Evolutionary conservation across 2,888 invertebrate genomes (phyloP), one percentile per base, ranked within the genome.

Genomic region (Drepana falcataria): DNA sequence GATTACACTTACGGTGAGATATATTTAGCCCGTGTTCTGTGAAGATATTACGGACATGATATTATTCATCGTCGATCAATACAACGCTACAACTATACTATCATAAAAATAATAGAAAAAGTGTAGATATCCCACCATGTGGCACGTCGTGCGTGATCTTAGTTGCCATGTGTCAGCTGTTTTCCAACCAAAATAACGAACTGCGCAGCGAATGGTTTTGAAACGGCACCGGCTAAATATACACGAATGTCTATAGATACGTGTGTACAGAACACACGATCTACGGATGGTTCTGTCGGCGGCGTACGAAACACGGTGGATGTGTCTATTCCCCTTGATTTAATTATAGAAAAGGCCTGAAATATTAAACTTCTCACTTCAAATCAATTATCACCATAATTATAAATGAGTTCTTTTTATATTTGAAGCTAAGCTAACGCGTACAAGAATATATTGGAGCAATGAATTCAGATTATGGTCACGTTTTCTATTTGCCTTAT

Each of bases 141-240:
- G 75, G 73, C 61, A 61, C 55, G 68, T 55, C 64, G 60, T 65
- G 71, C 64, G 60, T 65, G 71, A 68, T 67, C 68, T 66, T 71
- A 57, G 76, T 77, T 76, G 74, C 82, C 76, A 77, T 79, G 78
- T 84, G 83, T 78, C 82, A 79, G 82, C 76, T 79, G 79, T 77
- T 83, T 73, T 69, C 61, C 59, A 64, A 66, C 77, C 79, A 66
- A 81, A 83, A 81, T 80, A 79, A 73, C 80, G 67, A 73, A 83
- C 82, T 85, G 79, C 85, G 85, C 80, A 85, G 78, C 70, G 71
- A 66, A 69, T 71, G 61, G 65, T 60, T 21, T 59, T 53, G 63
- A 68, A 67, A 65, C 68, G 64, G 60, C 62, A 57, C 40, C 59
- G 48, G 61, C 70, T 73, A 74, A 71, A 71, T 70, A 72, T 75